Evolutionary conservation across 2,888 invertebrate species (phyloP).

Genomic region (Galeruca laticollis): DNA sequence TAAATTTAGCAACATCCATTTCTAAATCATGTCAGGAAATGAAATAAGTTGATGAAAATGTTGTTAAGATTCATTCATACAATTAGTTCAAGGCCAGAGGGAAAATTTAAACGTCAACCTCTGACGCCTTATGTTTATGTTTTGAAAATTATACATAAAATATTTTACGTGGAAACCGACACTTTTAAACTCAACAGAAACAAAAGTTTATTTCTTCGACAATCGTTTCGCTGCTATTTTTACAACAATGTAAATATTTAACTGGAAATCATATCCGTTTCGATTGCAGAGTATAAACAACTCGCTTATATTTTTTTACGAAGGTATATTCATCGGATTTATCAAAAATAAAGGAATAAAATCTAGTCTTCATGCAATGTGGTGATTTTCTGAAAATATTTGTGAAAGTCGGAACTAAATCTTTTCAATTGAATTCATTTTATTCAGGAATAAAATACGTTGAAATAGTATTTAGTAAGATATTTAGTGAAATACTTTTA

Average conservation of each 20-base stretch:
- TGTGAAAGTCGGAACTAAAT: background rate
- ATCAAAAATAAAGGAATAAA: background rate
- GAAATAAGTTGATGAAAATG: no score
- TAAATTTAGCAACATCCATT: no score
- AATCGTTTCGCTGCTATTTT: constrained; percentile 26
- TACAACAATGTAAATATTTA: constrained; percentile 33
- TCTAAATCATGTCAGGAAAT: no score
- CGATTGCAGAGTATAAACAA: background rate
- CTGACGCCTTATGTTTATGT: no score
- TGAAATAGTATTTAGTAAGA: no score
- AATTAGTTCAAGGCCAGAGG: no score
- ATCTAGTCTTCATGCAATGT: background rate
- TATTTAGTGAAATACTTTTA: no score
- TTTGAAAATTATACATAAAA: background rate
- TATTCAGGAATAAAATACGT: no score
- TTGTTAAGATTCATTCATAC: no score
- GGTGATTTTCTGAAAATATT: background rate
- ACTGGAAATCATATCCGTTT: constrained; percentile 13
- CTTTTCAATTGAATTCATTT: no score
- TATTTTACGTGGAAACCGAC: constrained; percentile 12
- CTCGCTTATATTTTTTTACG: background rate
- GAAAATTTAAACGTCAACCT: no score
- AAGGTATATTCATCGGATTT: background rate
- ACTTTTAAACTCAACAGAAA: constrained; percentile 22
- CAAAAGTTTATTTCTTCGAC: constrained; percentile 26